These are phyloP conservation scores for Calliphora vicina DNA, from an alignment of 1,140 invertebrate genomes.

Conservation along the genomic window DNA sequence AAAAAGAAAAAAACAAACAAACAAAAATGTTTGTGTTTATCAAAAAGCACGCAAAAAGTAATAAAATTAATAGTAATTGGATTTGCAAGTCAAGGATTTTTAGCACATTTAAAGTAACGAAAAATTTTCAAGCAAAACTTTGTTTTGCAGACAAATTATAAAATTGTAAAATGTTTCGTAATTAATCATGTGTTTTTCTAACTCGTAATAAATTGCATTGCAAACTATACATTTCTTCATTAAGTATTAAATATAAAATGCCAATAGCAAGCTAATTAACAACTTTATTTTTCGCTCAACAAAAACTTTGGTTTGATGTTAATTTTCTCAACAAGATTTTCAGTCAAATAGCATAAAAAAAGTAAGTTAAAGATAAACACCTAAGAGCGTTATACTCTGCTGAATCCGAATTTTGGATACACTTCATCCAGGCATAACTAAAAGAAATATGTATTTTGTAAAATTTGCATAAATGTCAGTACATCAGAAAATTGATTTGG, in stretches of 20 bases:
- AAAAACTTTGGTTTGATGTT: neutral
- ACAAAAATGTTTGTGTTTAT: neutral
- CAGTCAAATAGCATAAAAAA: too few species aligned
- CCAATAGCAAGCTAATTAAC: slow-evolving; percentile 28
- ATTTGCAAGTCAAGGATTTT: slow-evolving; percentile 1
- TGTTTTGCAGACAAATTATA: neutral
- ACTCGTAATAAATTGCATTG: neutral
- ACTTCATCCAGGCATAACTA: too few species aligned
- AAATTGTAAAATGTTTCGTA: neutral
- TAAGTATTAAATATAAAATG: slow-evolving; percentile 28
- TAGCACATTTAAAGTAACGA: neutral
- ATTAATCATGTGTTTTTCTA: neutral
- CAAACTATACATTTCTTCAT: slow-evolving; percentile 8
- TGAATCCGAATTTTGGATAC: too few species aligned
- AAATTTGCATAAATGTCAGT: too few species aligned
- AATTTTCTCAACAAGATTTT: neutral
- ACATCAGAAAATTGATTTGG: too few species aligned
- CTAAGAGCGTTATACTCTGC: too few species aligned
- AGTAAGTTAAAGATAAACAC: neutral
- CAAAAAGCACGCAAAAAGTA: slow-evolving; percentile 4
- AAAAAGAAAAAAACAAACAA: too few species aligned
- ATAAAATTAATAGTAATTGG: slow-evolving; percentile 27
- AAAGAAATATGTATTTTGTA: too few species aligned
- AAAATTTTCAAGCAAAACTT: neutral
- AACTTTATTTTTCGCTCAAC: slow-evolving; percentile 23